These are phyloP conservation scores for Clarias platycephalus DNA, from an alignment of 2,797 vertebrate species.

Conservation along the genomic window DNA sequence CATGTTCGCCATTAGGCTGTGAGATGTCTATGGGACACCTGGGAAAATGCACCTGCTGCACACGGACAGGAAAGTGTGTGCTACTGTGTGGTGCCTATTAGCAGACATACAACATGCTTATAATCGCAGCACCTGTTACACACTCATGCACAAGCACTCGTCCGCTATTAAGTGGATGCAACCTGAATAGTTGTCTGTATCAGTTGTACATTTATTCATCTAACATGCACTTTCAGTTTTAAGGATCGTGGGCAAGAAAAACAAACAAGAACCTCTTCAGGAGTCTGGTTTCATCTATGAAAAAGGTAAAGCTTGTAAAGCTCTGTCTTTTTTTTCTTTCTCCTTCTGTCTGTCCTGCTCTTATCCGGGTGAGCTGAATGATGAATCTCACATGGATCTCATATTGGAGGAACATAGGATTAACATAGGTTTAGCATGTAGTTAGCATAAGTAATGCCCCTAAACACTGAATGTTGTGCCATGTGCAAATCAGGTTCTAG, in stretches of 20 bases:
- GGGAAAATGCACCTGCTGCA: conserved; percentile 55
- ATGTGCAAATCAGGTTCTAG: too few species aligned
- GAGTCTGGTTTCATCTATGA: background rate
- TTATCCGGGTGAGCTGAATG: too few species aligned
- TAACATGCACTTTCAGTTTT: background rate
- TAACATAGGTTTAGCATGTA: too few species aligned
- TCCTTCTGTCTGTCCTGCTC: too few species aligned
- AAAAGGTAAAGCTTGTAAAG: background rate
- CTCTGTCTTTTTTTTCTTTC: too few species aligned
- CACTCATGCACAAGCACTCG: background rate
- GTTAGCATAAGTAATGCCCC: too few species aligned
- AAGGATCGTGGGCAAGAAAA: background rate
- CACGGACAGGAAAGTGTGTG: conserved; percentile 44
- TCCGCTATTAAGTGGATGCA: background rate
- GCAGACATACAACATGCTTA: conserved; percentile 18
- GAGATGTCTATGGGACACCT: conserved; percentile 51
- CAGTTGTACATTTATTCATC: background rate
- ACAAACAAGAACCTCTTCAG: background rate
- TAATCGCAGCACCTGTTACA: conserved; percentile 47
- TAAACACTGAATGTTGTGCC: too few species aligned
- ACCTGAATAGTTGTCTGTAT: background rate
- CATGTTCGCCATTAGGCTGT: conserved; percentile 47
- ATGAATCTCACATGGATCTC: too few species aligned
- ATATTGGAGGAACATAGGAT: too few species aligned
- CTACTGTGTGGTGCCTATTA: conserved; percentile 41